Evolutionary conservation across 2,888 invertebrate genomes (phyloP).

Genomic region (Noctua janthina): DNA sequence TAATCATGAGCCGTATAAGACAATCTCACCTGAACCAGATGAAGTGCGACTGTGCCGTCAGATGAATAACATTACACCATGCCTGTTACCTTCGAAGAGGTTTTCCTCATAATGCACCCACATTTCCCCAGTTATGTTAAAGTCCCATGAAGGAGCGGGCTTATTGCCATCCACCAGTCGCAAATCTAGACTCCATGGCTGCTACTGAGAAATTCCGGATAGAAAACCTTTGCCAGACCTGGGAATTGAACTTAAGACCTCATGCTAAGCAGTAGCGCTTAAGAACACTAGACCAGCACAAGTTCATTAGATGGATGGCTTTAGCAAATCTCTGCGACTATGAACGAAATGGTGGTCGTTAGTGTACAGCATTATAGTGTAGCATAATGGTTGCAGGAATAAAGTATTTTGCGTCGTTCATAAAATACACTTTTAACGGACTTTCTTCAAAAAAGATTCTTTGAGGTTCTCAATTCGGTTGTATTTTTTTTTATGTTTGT

Average conservation of each 20-base stretch:
- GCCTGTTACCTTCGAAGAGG: not conserved
- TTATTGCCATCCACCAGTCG: fast-evolving
- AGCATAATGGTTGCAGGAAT: constrained; percentile 8
- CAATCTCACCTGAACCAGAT: constrained; percentile 61
- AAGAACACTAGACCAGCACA: not conserved
- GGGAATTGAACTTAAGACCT: not conserved
- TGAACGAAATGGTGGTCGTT: constrained; percentile 33
- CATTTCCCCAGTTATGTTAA: not conserved
- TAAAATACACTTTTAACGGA: not conserved
- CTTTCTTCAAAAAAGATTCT: too few relatives aligned
- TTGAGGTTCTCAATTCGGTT: too few relatives aligned
- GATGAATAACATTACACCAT: constrained; percentile 29
- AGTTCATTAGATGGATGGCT: too few relatives aligned
- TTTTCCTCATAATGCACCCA: not conserved
- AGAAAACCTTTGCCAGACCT: not conserved
- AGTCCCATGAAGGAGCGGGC: not conserved
- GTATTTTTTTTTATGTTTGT: too few relatives aligned
- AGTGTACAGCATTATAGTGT: constrained; percentile 22
- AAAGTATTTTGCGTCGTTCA: constrained; percentile 3
- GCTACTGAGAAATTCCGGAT: not conserved
- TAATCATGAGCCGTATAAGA: constrained; percentile 68
- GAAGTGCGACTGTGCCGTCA: constrained; percentile 43
- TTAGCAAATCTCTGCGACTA: constrained; percentile 13
- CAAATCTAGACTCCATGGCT: not conserved
- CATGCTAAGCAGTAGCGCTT: not conserved